Percentiles rank a stretch among this genome's conserved stretches.
Evolutionary conservation across 2,888 invertebrate species (phyloP).

Genomic region (Zootermopsis nevadensis): DNA sequence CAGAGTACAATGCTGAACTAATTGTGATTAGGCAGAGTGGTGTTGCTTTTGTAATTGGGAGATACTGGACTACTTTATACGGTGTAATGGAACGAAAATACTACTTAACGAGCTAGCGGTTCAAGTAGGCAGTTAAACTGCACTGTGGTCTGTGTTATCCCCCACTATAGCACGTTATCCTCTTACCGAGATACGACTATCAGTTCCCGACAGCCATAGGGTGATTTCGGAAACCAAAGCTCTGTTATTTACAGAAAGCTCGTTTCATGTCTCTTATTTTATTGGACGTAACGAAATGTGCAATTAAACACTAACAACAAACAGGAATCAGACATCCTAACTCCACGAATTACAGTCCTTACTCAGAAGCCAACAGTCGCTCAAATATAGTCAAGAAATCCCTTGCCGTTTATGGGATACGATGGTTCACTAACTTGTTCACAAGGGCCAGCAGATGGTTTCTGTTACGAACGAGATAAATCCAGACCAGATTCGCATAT

Average conservation of each 20-base stretch:
- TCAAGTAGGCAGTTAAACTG: not conserved
- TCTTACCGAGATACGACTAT: not conserved
- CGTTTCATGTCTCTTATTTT: not conserved
- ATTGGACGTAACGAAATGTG: not conserved
- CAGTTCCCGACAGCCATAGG: not conserved
- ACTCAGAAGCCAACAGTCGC: too few species aligned
- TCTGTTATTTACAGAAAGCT: not conserved
- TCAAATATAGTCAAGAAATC: too few species aligned
- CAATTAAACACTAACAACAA: too few species aligned
- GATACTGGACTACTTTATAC: not conserved
- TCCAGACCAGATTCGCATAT: too few species aligned
- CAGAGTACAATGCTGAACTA: too few species aligned
- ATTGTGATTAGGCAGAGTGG: not conserved
- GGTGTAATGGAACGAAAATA: slow-evolving; percentile 5
- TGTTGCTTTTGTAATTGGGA: not conserved
- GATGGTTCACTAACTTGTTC: too few species aligned
- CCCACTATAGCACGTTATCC: not conserved
- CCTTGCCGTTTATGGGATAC: too few species aligned
- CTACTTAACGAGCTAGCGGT: not conserved
- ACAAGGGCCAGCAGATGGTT: too few species aligned
- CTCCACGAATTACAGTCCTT: too few species aligned
- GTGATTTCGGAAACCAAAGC: not conserved
- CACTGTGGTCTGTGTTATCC: not conserved
- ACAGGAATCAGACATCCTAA: too few species aligned
- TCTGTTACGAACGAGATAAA: too few species aligned